Percentiles rank a stretch among this genome's conserved stretches.
phyloP scores from a whole-genome alignment of 2,888 invertebrate genomes.

The Trissoscelio sp. region DNA sequence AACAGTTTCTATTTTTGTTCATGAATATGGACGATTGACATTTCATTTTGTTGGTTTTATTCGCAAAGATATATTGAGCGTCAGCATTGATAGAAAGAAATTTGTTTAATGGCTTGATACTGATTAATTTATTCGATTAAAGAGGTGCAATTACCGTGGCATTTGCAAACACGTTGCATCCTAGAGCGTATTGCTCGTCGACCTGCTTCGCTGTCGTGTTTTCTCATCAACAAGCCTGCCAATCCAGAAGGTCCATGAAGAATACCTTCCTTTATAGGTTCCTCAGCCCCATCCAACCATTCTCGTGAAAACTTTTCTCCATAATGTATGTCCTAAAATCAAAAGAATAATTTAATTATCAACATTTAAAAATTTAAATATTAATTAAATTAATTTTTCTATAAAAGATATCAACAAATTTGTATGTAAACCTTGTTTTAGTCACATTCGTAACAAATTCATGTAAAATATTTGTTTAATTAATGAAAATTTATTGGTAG shows the following conservation, averaged over 20 bases:
- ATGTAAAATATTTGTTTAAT: no score
- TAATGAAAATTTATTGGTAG: no score
- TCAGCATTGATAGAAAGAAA: constrained; percentile 15
- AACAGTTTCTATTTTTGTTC: background rate
- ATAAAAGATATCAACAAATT: no score
- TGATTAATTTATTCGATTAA: constrained; percentile 51
- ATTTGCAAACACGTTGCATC: constrained; percentile 95
- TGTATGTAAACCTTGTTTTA: no score
- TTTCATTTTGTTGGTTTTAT: constrained; percentile 18
- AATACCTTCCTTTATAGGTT: constrained; percentile 87
- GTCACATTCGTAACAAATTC: no score
- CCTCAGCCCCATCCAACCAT: constrained; percentile 93
- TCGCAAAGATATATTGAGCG: constrained; percentile 18
- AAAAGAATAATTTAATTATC: no score
- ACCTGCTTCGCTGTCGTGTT: constrained; percentile 97
- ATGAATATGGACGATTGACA: constrained; percentile 19
- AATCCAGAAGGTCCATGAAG: constrained; percentile 78
- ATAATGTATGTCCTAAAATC: constrained; percentile 89
- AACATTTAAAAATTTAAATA: no score
- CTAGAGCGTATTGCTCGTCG: constrained; percentile 90
- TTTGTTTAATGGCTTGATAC: constrained; percentile 45
- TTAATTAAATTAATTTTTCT: no score
- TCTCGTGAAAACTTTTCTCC: constrained; percentile 94
- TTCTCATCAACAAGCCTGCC: constrained; percentile 89
- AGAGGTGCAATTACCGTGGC: constrained; percentile 87